Evolutionary conservation across 1,140 invertebrate genomes (phyloP).

Genomic region (Apis laboriosa): DNA sequence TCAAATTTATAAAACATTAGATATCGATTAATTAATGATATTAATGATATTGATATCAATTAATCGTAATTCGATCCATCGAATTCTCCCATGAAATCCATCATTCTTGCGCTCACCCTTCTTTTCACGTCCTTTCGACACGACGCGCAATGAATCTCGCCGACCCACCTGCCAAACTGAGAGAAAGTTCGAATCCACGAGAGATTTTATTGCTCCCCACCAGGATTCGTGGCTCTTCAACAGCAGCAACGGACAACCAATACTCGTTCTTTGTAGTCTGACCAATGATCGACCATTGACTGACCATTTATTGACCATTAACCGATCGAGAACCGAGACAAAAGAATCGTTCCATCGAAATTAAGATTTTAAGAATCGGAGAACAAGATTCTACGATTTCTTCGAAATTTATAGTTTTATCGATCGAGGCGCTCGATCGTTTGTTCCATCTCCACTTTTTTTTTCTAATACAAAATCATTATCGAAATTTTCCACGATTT

Average conservation of each 20-base stretch:
- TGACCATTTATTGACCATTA: no score
- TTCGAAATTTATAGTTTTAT: no score
- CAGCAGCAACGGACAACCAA: conserved; percentile 18
- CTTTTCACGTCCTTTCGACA: neutral
- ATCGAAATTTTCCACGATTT: no score
- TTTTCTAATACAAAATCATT: no score
- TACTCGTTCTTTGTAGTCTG: neutral
- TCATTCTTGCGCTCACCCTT: neutral
- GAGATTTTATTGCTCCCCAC: conserved; percentile 9
- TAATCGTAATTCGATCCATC: neutral
- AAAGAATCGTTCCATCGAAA: no score
- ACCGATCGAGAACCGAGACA: no score
- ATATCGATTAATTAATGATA: neutral
- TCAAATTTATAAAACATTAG: no score
- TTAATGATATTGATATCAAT: neutral
- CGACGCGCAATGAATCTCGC: neutral
- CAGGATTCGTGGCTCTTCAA: neutral
- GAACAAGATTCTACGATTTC: no score
- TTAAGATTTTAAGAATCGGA: no score
- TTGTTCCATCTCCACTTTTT: no score
- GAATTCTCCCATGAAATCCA: neutral
- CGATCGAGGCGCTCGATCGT: no score
- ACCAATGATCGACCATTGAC: no score
- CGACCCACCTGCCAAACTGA: conserved; percentile 11
- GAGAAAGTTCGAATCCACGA: conserved; percentile 21